Evolutionary conservation across 1,140 invertebrate genomes (phyloP), one percentile per base, ranked within the genome.

Genomic region (Ditylenchus dipsaci): DNA sequence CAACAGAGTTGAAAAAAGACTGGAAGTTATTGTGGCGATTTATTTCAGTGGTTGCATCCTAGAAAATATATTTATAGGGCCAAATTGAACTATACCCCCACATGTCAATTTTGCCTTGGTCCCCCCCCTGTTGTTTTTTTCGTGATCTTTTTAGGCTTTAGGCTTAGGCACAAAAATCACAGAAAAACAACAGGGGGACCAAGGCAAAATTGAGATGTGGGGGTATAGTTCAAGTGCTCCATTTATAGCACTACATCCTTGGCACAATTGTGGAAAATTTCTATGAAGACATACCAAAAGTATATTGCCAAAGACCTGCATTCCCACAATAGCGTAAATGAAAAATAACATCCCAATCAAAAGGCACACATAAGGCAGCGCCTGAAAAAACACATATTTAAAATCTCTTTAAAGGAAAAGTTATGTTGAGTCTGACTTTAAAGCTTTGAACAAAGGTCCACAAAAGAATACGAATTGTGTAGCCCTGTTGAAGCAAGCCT

Each of bases 381-480:
- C 95, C 89, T 71, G n/a, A 11, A 29, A 56, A 3, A 56, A 29
- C n/a, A n/a, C n/a, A n/a, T 67, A 69, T 15, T 23, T 90, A 84
- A 84, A 63, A 71, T 65, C 73, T n/a, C n/a, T n/a, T n/a, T n/a
- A n/a, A n/a, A n/a, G n/a, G n/a, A n/a, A n/a, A n/a, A n/a, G n/a
- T n/a, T n/a, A n/a, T n/a, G n/a, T n/a, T n/a, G n/a, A 69, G 27
- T 23, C 1, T 38, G 19, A 72, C 69, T 58, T 98, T 99, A 85
- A 99, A 98, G 83, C 94, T 97, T 88, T 99, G 96, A 80, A 99
- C 92, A 86, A 99, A 99, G 65, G 96, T 99, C 96, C 96, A 99
- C 30, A 99, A 88, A 65, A 99, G 88, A 84, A 99, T 97, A 85
- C 96, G 88, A 87, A 99, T 99, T 73, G 95, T 99, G 84, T 99